A percentile compares a stretch with the other conserved stretches of the same genome.
These are phyloP conservation scores for Rhogogaster chlorosoma DNA, from an alignment of 2,888 invertebrate genomes.

Conservation along the genomic window DNA sequence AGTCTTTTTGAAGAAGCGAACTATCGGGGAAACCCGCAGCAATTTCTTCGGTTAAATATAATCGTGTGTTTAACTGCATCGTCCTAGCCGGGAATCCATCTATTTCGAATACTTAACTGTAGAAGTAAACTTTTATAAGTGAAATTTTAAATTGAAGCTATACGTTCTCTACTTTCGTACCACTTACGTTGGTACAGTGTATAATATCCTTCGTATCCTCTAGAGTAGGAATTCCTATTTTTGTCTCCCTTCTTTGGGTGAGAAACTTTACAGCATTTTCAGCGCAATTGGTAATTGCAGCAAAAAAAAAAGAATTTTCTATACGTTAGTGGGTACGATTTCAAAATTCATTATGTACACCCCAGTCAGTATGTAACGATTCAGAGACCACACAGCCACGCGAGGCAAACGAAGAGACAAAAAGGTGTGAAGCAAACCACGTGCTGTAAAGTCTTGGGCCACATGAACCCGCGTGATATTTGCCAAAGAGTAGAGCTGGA, in stretches of 20 bases:
- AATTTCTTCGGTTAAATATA: neutral
- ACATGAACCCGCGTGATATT: neutral
- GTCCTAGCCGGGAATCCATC: neutral
- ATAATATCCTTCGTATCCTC: neutral
- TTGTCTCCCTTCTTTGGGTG: neutral
- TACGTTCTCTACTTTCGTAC: neutral
- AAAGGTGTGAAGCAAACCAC: neutral
- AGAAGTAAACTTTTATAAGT: neutral
- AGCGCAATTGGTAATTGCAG: neutral
- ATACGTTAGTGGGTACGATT: neutral
- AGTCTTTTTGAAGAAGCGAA: neutral
- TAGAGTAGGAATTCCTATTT: neutral
- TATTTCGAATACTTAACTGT: neutral
- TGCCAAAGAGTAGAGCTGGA: neutral
- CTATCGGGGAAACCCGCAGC: neutral
- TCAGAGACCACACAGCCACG: no score
- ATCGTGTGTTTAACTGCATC: neutral
- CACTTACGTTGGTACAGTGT: neutral
- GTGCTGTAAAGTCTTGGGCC: neutral
- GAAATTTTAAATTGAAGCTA: neutral
- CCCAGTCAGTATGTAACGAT: neutral
- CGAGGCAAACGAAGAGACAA: neutral
- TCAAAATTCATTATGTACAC: neutral
- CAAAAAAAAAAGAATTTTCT: no score
- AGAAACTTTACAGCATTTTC: neutral